Percentiles rank a stretch among this genome's conserved stretches.
These are phyloP conservation scores for Malthinus seriepunctatus DNA, from an alignment of 2,888 invertebrate species.

Conservation along the genomic window DNA sequence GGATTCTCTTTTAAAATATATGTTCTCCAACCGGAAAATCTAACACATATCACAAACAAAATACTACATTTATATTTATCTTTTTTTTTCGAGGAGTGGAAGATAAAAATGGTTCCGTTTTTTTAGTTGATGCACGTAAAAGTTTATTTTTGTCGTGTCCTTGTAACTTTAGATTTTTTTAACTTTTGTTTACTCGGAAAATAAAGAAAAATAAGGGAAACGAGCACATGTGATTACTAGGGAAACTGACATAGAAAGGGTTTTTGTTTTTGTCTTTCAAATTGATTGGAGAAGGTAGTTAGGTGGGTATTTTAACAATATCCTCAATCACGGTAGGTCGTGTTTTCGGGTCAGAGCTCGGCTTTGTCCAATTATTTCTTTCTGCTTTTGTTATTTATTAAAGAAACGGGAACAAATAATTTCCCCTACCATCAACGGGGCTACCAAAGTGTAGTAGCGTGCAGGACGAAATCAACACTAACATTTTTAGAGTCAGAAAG, in stretches of 20 bases:
- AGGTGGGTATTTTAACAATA: slow-evolving; percentile 14
- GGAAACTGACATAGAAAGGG: neutral
- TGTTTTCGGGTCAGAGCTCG: slow-evolving; percentile 15
- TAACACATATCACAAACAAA: slow-evolving; percentile 25
- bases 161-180: too few species aligned
- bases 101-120: slow-evolving; percentile 2
- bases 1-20: slow-evolving; percentile 40
- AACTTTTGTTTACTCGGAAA: too few species aligned
- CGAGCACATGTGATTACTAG: too few species aligned
- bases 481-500: too few species aligned
- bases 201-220: too few species aligned
- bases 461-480: too few species aligned
- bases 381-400: slow-evolving; percentile 11
- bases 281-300: slow-evolving; percentile 1
- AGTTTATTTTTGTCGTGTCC: neutral
- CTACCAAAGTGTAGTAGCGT: too few species aligned
- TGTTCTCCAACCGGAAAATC: slow-evolving; percentile 26
- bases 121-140: neutral
- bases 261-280: neutral
- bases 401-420: slow-evolving; percentile 12
- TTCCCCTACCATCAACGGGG: neutral
- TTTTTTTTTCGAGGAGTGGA: neutral
- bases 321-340: slow-evolving; percentile 6
- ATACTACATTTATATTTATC: neutral
- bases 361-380: slow-evolving; percentile 15